phyloP scores from a whole-genome alignment of 2,888 invertebrate genomes.

The Monochamus alternatus region DNA sequence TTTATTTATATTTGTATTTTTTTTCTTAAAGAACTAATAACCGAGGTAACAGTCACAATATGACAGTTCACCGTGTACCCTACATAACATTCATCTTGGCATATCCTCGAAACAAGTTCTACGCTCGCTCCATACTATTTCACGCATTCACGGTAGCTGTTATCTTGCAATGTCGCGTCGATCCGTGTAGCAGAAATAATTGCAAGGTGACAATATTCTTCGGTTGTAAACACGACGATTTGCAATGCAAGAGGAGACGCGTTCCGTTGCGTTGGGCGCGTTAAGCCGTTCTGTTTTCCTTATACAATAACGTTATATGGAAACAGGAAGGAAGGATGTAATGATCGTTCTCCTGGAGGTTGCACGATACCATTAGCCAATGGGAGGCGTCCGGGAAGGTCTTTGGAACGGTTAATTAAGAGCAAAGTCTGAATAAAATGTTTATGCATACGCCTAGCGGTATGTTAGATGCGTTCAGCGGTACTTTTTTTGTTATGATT shows the following conservation, averaged over 20 bases:
- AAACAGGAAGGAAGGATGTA: neutral
- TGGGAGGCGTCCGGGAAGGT: neutral
- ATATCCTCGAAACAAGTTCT: too few relatives aligned
- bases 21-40: too few relatives aligned
- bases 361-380: neutral
- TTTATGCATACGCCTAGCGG: neutral
- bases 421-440: neutral
- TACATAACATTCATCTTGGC: too few relatives aligned
- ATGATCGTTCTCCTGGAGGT: neutral
- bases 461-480: neutral
- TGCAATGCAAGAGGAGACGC: neutral
- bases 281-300: neutral
- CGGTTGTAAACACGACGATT: neutral
- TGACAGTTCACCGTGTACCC: too few relatives aligned
- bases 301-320: neutral
- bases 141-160: conserved; percentile 15
- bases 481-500: too few relatives aligned
- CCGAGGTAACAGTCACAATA: too few relatives aligned
- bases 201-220: conserved; percentile 31
- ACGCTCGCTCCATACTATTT: conserved; percentile 7
- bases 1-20: too few relatives aligned
- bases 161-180: conserved; percentile 35
- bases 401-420: neutral
- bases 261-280: neutral
- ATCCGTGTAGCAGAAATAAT: conserved; percentile 35